A percentile compares a stretch with the other conserved stretches of the same genome.
phyloP scores from a whole-genome alignment of 2,797 vertebrate genomes.

The Gadopsis bispinosus region DNA sequence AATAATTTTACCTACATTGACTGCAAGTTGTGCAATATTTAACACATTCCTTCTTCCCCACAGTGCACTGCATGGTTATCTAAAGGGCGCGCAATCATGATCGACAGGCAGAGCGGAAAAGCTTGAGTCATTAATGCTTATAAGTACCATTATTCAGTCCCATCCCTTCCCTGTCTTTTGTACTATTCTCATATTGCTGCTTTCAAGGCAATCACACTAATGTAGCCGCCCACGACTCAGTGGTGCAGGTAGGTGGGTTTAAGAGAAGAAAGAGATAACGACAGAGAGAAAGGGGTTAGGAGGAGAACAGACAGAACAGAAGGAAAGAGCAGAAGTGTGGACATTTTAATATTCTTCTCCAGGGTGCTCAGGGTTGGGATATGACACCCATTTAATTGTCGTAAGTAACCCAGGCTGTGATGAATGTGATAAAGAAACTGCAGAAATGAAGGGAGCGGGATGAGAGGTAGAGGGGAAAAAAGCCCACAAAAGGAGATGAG shows the following conservation, averaged over 20 bases:
- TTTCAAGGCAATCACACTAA: slow-evolving; percentile 59
- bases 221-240: slow-evolving; percentile 42
- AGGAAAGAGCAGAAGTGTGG: neutral
- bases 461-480: neutral
- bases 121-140: slow-evolving; percentile 52
- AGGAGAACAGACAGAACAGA: slow-evolving; percentile 28
- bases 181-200: slow-evolving; percentile 33
- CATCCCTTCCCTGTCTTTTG: slow-evolving; percentile 28
- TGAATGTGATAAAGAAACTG: slow-evolving; percentile 31
- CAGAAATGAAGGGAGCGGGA: slow-evolving; percentile 17
- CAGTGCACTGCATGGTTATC: slow-evolving; percentile 6
- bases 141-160: slow-evolving; percentile 50
- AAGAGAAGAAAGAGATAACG: slow-evolving; percentile 35
- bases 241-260: slow-evolving; percentile 28
- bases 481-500: slow-evolving; percentile 20
- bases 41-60: slow-evolving; percentile 16
- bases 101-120: slow-evolving; percentile 38
- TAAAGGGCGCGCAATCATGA: slow-evolving; percentile 36
- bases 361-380: slow-evolving; percentile 14
- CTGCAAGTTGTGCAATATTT: slow-evolving; percentile 40
- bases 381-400: slow-evolving; percentile 44
- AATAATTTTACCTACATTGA: slow-evolving; percentile 12
- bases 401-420: slow-evolving; percentile 34
- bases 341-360: slow-evolving; percentile 37
- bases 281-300: slow-evolving; percentile 20